Percentiles rank a stretch among this genome's conserved stretches.
These are phyloP conservation scores for Urocolius indicus DNA, from an alignment of 2,113 vertebrate species.

Conservation along the genomic window DNA sequence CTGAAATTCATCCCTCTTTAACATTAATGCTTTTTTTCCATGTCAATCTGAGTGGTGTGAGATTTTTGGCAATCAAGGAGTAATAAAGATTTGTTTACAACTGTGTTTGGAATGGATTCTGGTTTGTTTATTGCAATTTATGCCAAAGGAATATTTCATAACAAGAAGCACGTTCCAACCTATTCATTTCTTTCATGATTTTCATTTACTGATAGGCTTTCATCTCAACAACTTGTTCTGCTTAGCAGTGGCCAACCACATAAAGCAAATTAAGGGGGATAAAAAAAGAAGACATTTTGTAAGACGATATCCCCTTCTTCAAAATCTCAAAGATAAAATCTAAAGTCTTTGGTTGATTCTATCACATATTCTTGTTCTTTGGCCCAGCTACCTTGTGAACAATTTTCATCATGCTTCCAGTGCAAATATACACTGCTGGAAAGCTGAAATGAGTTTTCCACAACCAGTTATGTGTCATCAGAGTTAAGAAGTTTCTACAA, in stretches of 20 bases:
- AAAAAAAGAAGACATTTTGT: not conserved
- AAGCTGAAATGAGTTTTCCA: not conserved
- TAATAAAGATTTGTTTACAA: conserved; percentile 54
- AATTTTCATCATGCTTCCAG: not conserved
- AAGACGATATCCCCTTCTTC: not conserved
- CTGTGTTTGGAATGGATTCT: conserved; percentile 19
- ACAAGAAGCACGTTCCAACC: conserved; percentile 6
- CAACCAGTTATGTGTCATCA: not conserved
- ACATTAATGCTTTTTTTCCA: conserved; percentile 54
- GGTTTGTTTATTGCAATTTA: conserved; percentile 41
- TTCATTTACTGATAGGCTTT: not conserved
- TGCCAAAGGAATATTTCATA: conserved; percentile 39
- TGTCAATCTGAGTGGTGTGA: conserved; percentile 6
- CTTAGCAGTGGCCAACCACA: not conserved
- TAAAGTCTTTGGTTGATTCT: not conserved
- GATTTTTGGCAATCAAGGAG: conserved; percentile 24
- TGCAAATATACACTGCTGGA: not conserved
- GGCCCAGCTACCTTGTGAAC: not conserved
- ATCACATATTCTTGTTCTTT: not conserved
- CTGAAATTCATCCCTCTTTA: conserved; percentile 40
- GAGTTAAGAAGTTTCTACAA: not conserved
- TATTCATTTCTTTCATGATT: not conserved
- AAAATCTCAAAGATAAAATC: not conserved
- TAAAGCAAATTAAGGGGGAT: not conserved
- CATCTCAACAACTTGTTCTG: not conserved